Evolutionary conservation across 2,113 vertebrate species (phyloP).

Genomic region (Pachypanchax playfairii): DNA sequence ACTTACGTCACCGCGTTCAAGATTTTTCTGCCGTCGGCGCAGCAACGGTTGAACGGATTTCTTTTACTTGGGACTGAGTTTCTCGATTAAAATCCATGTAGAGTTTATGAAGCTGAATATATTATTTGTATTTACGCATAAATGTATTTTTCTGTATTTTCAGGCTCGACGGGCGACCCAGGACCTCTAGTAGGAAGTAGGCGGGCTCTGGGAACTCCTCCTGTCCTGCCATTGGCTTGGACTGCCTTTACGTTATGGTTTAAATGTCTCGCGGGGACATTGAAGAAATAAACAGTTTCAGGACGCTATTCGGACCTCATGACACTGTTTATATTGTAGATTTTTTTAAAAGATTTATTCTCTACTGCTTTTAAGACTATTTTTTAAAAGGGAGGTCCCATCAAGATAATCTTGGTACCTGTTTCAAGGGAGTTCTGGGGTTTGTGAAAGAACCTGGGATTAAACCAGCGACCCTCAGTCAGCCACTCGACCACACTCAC

Average conservation of each 20-base stretch:
- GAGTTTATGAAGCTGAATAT: background rate
- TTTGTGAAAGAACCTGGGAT: no score
- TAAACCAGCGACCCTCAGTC: no score
- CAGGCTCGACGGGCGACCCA: background rate
- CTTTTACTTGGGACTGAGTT: no score
- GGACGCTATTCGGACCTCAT: no score
- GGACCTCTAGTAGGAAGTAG: constrained; percentile 8
- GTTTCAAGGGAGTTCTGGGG: no score
- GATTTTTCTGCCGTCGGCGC: background rate
- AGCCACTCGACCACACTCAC: no score
- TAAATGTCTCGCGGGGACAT: constrained; percentile 70
- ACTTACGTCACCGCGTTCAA: constrained; percentile 20
- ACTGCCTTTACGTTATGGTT: constrained; percentile 48
- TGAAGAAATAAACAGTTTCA: background rate
- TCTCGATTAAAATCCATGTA: rapidly evolving
- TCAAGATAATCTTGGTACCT: no score
- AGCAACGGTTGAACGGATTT: background rate
- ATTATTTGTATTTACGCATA: background rate
- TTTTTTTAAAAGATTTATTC: no score
- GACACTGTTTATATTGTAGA: no score
- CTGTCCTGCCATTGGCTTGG: constrained; percentile 70
- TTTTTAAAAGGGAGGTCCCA: no score
- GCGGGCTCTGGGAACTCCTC: constrained; percentile 13
- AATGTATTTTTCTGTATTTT: background rate
- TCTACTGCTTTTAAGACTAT: no score